Evolutionary conservation across 2,113 vertebrate genomes (phyloP), one percentile per base, ranked within the genome.

Genomic region (Climacteris rufus): DNA sequence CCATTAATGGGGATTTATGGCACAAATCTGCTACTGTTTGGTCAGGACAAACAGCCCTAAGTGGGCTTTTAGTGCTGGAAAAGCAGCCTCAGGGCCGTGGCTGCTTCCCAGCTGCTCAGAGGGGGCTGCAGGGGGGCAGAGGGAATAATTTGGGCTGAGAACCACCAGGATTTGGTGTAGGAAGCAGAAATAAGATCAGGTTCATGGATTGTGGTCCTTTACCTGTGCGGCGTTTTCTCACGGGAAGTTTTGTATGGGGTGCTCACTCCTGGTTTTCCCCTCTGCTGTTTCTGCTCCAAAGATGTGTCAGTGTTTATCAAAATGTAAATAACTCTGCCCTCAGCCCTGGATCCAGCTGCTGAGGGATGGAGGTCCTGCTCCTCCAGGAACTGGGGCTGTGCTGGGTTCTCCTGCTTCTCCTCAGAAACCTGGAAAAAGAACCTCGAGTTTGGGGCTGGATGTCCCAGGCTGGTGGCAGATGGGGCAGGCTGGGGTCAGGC

Each of bases 11-110:
- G 95, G 85, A 65, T 94, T 96, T 69, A 59, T 40, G 50, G 90
- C 82, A 87, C 82, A 85, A 72, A 91, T 65, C 87, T 13, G 61
- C 96, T 61, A 7, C 90, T 64, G 70, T 71, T 95, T 50, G 47
- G 53, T 85, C 22, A 18, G 77, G 92, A 75, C 82, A 90, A 79
- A 45, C 75, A 76, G 88, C 72, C 84, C n/a, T 44, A 20, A 64
- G 59, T 71, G 91, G 81, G 81, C 52, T 94, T 87, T 84, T 27
- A 71, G 65, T 57, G 89, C 91, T 87, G 75, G 61, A 50, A 83
- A 90, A 59, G 71, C 70, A 2, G 39, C 77, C 71, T 60, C 7
- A 27, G 31, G 60, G 87, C 83, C 54, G 50, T 9, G 10, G 69
- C 72, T 91, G 83, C 75, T 83, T n/a, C 56, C 60, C 71, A 70